phyloP scores from a whole-genome alignment of 2,888 invertebrate genomes.

The Notodonta ziczac region DNA sequence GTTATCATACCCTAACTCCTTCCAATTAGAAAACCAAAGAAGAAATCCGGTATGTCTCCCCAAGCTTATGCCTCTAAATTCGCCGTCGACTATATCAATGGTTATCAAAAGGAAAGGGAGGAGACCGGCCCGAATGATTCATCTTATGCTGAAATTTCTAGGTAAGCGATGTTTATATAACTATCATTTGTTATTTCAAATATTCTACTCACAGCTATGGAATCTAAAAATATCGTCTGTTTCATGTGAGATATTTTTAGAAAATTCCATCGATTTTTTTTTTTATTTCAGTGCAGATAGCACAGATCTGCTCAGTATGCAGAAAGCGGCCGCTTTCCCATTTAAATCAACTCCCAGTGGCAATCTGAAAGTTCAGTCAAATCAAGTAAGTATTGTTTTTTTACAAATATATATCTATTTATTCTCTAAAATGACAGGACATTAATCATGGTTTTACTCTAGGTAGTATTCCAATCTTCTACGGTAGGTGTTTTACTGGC shows the following conservation, averaged over 20 bases:
- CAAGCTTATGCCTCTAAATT: slow-evolving; percentile 61
- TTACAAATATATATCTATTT: not conserved
- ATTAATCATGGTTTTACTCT: slow-evolving; percentile 21
- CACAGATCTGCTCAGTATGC: slow-evolving; percentile 50
- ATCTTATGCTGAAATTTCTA: slow-evolving; percentile 66
- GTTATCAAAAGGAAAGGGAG: slow-evolving; percentile 39
- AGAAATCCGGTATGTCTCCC: slow-evolving; percentile 59
- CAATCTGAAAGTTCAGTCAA: slow-evolving; percentile 87
- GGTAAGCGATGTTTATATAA: slow-evolving; percentile 44
- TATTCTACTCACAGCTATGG: not conserved
- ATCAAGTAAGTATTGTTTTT: slow-evolving; percentile 81
- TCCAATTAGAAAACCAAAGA: slow-evolving; percentile 57
- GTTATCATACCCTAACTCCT: not conserved
- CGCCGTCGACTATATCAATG: slow-evolving; percentile 53
- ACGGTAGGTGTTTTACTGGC: slow-evolving; percentile 88
- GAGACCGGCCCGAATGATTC: slow-evolving; percentile 51
- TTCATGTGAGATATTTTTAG: not conserved
- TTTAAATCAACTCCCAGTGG: slow-evolving; percentile 88
- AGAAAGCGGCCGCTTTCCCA: slow-evolving; percentile 81
- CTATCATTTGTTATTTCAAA: not conserved
- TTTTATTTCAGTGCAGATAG: slow-evolving; percentile 56
- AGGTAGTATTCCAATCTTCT: slow-evolving; percentile 89
- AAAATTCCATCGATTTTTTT: not conserved
- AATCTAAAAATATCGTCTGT: not conserved
- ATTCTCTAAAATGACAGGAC: not conserved